Base-by-base conservation (phyloP, 2,797 vertebrate species). In the Avahi laniger region DNA sequence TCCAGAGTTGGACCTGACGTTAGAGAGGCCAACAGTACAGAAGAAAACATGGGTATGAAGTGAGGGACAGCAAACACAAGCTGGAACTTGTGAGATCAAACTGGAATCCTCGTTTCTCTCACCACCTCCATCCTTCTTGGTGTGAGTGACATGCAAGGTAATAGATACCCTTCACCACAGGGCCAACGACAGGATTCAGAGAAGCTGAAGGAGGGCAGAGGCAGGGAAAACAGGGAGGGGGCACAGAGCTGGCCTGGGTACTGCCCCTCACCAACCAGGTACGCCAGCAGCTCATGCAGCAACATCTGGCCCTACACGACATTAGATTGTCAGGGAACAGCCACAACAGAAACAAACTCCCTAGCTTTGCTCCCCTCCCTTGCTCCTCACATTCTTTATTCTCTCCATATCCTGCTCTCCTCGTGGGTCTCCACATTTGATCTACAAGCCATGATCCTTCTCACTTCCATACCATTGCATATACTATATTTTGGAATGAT, bases 221-320 rank as follows among this genome's bases (percentile, higher is more conserved):
- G 10, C 2, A 5, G 17, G 46, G 7, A 33, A 18, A 50, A 7
- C 20, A 33, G 18, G 17, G 9, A 22, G 11, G 24, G 20, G 24
- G 0, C 1, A 0, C 26, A 63, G 43, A 80, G 5, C 26, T n/a
- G n/a, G 46, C 43, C 15, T 52, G 13, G 5, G n/a, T 41, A 3
- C 20, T 57, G 50, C 7, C 13, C 46, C 52, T 72, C 6, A 28
- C 7, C 57, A 41, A 24, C 38, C 48, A 54, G 81, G 48, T 41
- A 50, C 69, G 30, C 33, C n/a, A 22, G 52, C 4, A 67, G 30
- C 18, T 30, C 43, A 38, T 11, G n/a, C 14, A 30, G 14, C 8
- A 33, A 13, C 30, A 38, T 73, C 20, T 41, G 26, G 24, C 50
- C 50, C 67, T 35, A 17, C 13, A 5, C 3, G 4, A 46, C 14